phyloP scores from a whole-genome alignment of 2,797 vertebrate species.

The Delichon dasypus region DNA sequence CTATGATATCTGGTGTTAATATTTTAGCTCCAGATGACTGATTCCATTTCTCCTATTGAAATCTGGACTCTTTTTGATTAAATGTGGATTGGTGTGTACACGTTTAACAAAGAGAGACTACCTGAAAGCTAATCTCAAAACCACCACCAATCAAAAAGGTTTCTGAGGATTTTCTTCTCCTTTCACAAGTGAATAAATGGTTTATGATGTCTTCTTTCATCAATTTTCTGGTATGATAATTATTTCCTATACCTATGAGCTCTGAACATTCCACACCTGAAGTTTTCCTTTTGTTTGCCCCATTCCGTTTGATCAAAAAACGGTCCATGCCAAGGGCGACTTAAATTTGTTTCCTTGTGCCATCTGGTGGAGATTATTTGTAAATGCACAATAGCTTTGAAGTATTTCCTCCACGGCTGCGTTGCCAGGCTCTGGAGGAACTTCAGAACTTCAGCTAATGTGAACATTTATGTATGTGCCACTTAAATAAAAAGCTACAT shows the following conservation, averaged over 20 bases:
- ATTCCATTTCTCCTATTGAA: background rate
- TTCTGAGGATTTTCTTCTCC: background rate
- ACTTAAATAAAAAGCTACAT: background rate
- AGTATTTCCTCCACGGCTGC: background rate
- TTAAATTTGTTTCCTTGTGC: conserved; percentile 73
- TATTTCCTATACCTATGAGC: background rate
- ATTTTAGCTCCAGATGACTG: background rate
- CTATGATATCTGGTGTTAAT: background rate
- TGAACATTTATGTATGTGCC: background rate
- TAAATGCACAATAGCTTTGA: background rate
- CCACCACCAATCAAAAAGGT: background rate
- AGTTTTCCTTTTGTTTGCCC: background rate
- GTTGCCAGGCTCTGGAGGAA: background rate
- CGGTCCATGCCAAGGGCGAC: background rate
- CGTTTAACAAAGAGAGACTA: background rate
- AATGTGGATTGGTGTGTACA: fast-evolving
- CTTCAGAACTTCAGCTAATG: background rate
- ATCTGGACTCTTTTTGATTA: fast-evolving
- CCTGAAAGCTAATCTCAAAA: background rate
- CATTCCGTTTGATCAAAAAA: fast-evolving
- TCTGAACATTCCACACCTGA: background rate
- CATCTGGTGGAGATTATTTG: conserved; percentile 71
- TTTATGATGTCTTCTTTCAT: background rate
- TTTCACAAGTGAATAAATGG: background rate
- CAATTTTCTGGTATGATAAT: background rate